Base-by-base conservation (phyloP, 2,113 vertebrate species). In the Myxocyprinus asiaticus region DNA sequence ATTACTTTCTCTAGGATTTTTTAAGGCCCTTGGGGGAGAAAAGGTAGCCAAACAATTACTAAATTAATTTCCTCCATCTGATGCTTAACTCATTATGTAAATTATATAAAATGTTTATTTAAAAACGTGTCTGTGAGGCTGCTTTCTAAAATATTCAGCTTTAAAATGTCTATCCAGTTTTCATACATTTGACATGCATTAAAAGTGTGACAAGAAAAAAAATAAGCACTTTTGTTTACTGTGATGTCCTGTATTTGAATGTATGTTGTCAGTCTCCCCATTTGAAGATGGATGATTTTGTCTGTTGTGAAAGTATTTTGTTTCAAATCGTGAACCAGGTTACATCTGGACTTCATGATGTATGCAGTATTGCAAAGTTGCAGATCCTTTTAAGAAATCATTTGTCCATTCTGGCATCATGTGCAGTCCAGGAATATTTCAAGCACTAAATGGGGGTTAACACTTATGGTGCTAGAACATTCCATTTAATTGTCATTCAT, bases 231-330 rank as follows among this genome's bases (percentile, higher is more conserved):
- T 71, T 73, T 42, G 7, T 74, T 55, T 50, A 63, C 61, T 2
- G 72, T 74, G 72, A 74, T 10, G 58, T 74, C 15, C 11, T 74
- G 72, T 63, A 53, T 53, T 53, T 53, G 55, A 74, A 74, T 74
- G 59, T 62, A 14, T 33, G 22, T 12, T 12, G 71, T 12, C 43
- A 5, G 44, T 61, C 33, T 74, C 6, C 43, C 61, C 2, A 0
- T 4, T 44, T 12, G 44, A 47, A 10, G 71, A 22, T 62, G 56
- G 62, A 73, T 15, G 56, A 44, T 62, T 33, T 74, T 74, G 70
- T 73, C 43, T 61, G 5, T 7, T 53, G 67, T 69, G 15, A 11
- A 53, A 42, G 15, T 33, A 33, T 33, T 33, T 33, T 3, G 22
- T 33, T 33, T 33, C 3, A 33, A 33, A 33, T 33, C 22, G 22